Evolutionary conservation across 2,888 invertebrate genomes (phyloP).

Genomic region (Lepeophtheirus nordmannii): DNA sequence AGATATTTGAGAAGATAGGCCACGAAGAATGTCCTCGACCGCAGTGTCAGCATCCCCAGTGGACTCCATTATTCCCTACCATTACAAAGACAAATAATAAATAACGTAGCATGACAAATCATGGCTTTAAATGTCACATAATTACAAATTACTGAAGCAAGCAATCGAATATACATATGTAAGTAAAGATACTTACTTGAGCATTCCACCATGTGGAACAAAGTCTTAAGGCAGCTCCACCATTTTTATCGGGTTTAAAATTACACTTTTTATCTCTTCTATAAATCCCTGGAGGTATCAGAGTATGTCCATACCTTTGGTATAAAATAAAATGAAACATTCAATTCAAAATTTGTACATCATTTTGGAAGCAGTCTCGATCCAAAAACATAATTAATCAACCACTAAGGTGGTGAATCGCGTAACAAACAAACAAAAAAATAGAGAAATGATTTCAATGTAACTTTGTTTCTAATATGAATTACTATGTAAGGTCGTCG

Average conservation of each 20-base stretch:
- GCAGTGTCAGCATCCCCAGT: slow-evolving; percentile 42
- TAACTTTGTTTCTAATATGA: no score
- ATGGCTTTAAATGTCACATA: not conserved
- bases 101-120: slow-evolving; percentile 16
- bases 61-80: slow-evolving; percentile 46
- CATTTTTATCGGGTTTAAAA: slow-evolving; percentile 61
- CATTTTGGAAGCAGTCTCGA: no score
- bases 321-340: not conserved
- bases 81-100: no score
- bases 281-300: slow-evolving; percentile 78
- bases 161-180: no score
- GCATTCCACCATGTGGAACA: slow-evolving; percentile 98
- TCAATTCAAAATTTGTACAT: no score
- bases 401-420: no score
- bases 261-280: slow-evolving; percentile 63
- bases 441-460: no score
- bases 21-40: slow-evolving; percentile 78
- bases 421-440: no score
- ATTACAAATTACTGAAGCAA: not conserved
- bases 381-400: no score
- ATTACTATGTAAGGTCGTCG: no score
- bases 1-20: slow-evolving; percentile 82
- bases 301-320: slow-evolving; percentile 71
- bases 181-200: slow-evolving; percentile 51
- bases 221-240: slow-evolving; percentile 68